These are phyloP conservation scores for Drosophila miranda DNA, from an alignment of 1,140 invertebrate genomes.

Conservation along the genomic window DNA sequence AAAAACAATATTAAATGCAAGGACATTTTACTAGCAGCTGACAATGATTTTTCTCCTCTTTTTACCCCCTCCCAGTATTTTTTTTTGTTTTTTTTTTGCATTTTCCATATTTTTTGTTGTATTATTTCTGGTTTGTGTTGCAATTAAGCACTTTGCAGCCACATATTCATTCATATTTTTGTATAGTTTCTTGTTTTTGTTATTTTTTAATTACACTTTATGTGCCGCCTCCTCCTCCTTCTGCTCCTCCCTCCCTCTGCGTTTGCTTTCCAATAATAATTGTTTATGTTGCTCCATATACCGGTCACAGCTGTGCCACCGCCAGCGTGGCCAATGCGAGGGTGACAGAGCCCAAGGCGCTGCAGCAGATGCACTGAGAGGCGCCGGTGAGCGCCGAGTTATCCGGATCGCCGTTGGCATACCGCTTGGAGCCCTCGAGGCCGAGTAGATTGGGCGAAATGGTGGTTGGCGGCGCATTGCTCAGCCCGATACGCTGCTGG, in stretches of 20 bases:
- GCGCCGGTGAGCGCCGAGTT: conserved; percentile 79
- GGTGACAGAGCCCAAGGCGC: conserved; percentile 46
- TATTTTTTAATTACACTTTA: conserved; percentile 74
- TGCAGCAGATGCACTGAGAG: conserved; percentile 66
- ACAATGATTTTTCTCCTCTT: conserved; percentile 22
- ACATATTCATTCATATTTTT: conserved; percentile 18
- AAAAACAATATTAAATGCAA: conserved; percentile 54
- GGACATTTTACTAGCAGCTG: conserved; percentile 54
- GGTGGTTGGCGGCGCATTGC: conserved; percentile 71
- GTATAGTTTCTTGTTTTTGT: conserved; percentile 44
- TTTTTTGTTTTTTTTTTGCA: conserved; percentile 28
- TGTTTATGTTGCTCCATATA: conserved; percentile 34
- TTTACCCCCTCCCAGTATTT: conserved; percentile 16
- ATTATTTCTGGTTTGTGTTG: conserved; percentile 14
- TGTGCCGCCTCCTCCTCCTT: conserved; percentile 14
- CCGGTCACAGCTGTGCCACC: conserved; percentile 66
- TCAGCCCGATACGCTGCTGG: conserved; percentile 67
- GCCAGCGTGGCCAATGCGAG: conserved; percentile 57
- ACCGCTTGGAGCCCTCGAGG: conserved; percentile 77
- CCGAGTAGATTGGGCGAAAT: conserved; percentile 80
- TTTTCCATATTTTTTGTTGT: conserved; percentile 32
- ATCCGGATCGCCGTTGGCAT: conserved; percentile 79
- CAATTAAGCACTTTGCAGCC: conserved; percentile 25
- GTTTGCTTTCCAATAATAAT: conserved; percentile 22
- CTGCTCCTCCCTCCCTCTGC: conserved; percentile 4